Base-by-base conservation (phyloP, 1,140 invertebrate genomes). In the Drosophila insularis region DNA sequence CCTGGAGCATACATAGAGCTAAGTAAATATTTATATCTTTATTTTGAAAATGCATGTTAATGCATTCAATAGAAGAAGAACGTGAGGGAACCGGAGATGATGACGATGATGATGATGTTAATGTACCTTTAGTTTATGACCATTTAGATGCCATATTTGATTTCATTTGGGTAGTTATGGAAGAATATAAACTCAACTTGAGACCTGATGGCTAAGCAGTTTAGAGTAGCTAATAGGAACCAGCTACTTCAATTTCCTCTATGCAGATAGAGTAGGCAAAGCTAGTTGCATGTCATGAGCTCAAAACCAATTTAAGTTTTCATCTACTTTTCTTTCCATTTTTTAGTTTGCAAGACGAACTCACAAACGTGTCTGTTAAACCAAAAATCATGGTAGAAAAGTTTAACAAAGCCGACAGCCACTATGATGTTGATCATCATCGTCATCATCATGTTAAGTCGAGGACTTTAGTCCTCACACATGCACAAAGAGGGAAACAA, bases 21-120 rank as follows among this genome's bases (percentile, higher is more conserved):
- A 75, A 78, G 77, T 84, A 84, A 89, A 89, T 89, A 89, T 89
- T 89, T 89, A 89, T 84, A 71, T 65, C 74, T 78, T 71, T 71
- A 89, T 89, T 89, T 89, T 72, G 43, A 78, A 84, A 89, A 84
- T 84, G 73, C 85, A 89, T 85, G 89, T 84, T 75, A 78, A 84
- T 58, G 59, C 37, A 53, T 32, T 54, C 21, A 50, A 50, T 50
- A 11, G 17, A 50, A 50, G 17, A 21, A 21, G 43, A 50, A 50
- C 43, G 8, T 11, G 8, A 11, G 17, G 10, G 8, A 21, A 50
- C 11, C 43, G 8, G 10, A 21, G 5, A 50, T 50, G 19, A 21
- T 50, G 43, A 19, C 21, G n/a, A 50, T 50, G 17, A 50, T 3
- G 14, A 13, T 19, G n/a, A 50, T 50, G 17, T 21, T 3, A 7